These are phyloP conservation scores for Symphodus melops DNA, from an alignment of 2,113 vertebrate genomes.

Conservation along the genomic window DNA sequence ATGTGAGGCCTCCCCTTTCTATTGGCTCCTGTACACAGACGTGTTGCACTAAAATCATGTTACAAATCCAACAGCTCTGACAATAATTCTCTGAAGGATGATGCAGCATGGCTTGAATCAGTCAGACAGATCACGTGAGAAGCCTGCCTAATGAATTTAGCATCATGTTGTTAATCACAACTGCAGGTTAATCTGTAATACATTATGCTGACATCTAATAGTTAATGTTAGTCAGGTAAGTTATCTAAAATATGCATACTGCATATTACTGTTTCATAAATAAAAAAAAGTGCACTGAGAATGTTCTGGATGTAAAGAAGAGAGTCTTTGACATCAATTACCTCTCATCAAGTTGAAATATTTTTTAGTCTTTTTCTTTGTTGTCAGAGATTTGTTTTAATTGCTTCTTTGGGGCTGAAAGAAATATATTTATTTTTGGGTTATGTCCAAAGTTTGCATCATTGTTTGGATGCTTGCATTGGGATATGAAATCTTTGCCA, in stretches of 20 bases:
- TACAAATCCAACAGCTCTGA: constrained; percentile 35
- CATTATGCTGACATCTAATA: constrained; percentile 24
- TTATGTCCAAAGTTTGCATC: constrained; percentile 77
- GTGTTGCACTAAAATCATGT: too few relatives aligned
- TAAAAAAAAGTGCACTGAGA: constrained; percentile 12
- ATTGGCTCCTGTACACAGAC: constrained; percentile 30
- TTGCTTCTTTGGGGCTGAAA: constrained; percentile 46
- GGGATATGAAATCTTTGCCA: constrained; percentile 49
- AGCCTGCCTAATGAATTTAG: constrained; percentile 26
- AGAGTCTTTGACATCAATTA: constrained; percentile 73
- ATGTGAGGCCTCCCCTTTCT: constrained; percentile 37
- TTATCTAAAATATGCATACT: background rate
- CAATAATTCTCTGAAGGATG: constrained; percentile 36
- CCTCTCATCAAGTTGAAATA: constrained; percentile 55
- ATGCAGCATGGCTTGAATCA: constrained; percentile 10
- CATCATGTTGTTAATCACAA: too few relatives aligned
- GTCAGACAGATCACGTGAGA: constrained; percentile 44
- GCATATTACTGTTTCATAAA: constrained; percentile 14
- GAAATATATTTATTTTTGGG: constrained; percentile 56
- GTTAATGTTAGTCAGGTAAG: too few relatives aligned
- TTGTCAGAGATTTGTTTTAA: constrained; percentile 53
- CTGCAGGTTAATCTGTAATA: constrained; percentile 17
- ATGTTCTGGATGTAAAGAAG: constrained; percentile 37
- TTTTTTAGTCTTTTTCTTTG: constrained; percentile 42
- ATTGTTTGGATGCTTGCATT: constrained; percentile 64